Base-by-base conservation (phyloP, 2,888 invertebrate species). In the Bhutanitis thaidina region DNA sequence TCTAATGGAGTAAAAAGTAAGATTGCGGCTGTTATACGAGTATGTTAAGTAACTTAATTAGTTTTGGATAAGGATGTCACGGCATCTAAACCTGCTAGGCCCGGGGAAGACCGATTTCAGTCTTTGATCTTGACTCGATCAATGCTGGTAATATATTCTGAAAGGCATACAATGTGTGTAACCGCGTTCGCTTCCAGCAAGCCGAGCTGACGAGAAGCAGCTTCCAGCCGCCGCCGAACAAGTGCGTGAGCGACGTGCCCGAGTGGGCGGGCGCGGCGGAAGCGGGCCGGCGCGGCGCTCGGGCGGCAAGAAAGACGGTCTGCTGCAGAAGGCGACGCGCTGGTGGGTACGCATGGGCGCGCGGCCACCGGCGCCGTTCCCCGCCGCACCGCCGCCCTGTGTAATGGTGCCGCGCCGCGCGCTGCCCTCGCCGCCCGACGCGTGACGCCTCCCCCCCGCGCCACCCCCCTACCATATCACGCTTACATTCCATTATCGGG, bases 171-270 rank as follows among this genome's bases (percentile, higher is more conserved):
- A n/a, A n/a, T n/a, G n/a, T n/a, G 20, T 20, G 20, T 20, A 5
- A 5, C 8, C 3, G 8, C 16, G 13, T 39, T 39, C 27, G 4
- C 43, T 82, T 84, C 27, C 83, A 92, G 92, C 92, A 92, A 91
- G 91, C 92, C 80, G 92, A 92, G 87, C 91, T 92, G 86, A 92
- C 92, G 74, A 90, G 92, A 76, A 91, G 91, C 79, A 91, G 91
- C 69, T 91, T 92, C 61, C 92, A 92, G 80, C 91, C 92, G 68
- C 92, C 92, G 66, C 92, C 92, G 71, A 92, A 92, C 85, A 92
- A 92, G 80, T 91, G 92, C 79, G 92, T 92, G 77, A 91, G 91
- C 87, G 92, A 92, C 89, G 91, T 92, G 79, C 92, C 92, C 68
- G 91, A 91, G 75, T 90, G 89, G 89, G 87, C 88, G 66, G 82